These are phyloP conservation scores for Clunio marinus DNA, from an alignment of 2,888 invertebrate genomes.

Conservation along the genomic window DNA sequence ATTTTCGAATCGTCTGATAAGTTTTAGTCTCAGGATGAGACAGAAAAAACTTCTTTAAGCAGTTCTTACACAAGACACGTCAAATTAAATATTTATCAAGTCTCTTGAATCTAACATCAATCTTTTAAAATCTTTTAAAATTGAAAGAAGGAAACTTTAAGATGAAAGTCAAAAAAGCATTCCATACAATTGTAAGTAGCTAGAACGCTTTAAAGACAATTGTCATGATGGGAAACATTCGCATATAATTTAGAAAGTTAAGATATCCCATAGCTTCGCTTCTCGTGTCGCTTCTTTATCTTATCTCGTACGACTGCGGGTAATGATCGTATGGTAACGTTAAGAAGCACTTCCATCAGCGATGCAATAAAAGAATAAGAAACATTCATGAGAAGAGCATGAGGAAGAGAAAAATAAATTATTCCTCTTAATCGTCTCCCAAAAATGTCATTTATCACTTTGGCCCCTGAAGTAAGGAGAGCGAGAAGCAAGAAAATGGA, in stretches of 20 bases:
- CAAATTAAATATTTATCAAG: no score
- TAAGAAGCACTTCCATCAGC: conserved; percentile 10
- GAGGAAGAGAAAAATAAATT: conserved; percentile 32
- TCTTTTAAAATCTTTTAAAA: no score
- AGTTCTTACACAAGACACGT: no score
- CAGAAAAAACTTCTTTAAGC: no score
- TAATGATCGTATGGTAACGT: not conserved
- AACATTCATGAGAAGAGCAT: not conserved
- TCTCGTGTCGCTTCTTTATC: conserved; percentile 1
- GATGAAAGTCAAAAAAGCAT: no score
- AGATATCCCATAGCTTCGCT: conserved; percentile 25
- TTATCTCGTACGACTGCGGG: conserved; percentile 17
- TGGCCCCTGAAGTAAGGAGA: conserved; percentile 8
- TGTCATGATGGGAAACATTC: not conserved
- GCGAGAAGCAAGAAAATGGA: not conserved
- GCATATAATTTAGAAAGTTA: conserved; percentile 28
- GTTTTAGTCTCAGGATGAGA: no score
- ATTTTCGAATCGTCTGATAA: no score
- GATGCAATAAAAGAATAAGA: conserved; percentile 31
- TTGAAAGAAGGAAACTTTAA: no score
- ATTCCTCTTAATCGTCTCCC: conserved; percentile 34
- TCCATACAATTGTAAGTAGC: no score
- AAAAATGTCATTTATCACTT: conserved; percentile 39
- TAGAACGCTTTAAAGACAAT: no score
- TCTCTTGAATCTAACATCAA: no score